Evolutionary conservation across 2,113 vertebrate genomes (phyloP).

Genomic region (Saimiri boliviensis): DNA sequence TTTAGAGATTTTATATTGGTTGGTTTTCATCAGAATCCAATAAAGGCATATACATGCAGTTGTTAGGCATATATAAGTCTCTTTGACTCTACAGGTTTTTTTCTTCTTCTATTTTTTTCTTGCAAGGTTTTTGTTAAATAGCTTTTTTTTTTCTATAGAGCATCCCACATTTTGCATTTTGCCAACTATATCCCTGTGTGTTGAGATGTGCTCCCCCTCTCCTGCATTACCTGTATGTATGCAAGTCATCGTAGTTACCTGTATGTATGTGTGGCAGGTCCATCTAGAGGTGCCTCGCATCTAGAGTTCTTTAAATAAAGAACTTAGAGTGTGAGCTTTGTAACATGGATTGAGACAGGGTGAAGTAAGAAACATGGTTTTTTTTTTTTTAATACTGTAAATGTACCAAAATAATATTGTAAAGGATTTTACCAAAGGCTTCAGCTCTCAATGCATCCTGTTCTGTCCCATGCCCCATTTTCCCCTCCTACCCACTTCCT

Average conservation of each 20-base stretch:
- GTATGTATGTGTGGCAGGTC: too few relatives aligned
- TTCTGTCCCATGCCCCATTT: background rate
- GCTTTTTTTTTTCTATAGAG: background rate
- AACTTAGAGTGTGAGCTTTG: background rate
- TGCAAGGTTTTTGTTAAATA: background rate
- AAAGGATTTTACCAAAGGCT: background rate
- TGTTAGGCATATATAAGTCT: too few relatives aligned
- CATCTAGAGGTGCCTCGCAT: too few relatives aligned
- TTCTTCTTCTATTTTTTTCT: background rate
- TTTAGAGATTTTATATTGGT: background rate
- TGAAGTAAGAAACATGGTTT: accelerated
- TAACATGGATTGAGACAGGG: background rate
- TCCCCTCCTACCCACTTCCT: too few relatives aligned
- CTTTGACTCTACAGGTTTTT: background rate
- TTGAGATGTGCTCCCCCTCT: too few relatives aligned
- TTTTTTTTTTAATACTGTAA: too few relatives aligned
- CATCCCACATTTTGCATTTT: background rate
- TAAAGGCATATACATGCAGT: background rate
- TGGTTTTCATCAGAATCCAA: background rate
- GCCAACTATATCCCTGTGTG: background rate
- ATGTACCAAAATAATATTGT: background rate
- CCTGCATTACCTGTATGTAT: background rate
- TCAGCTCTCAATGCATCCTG: background rate
- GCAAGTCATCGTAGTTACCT: background rate
- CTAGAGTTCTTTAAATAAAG: too few relatives aligned